These are phyloP conservation scores for Sceloporus undulatus DNA, from an alignment of 2,113 vertebrate species.

Conservation along the genomic window DNA sequence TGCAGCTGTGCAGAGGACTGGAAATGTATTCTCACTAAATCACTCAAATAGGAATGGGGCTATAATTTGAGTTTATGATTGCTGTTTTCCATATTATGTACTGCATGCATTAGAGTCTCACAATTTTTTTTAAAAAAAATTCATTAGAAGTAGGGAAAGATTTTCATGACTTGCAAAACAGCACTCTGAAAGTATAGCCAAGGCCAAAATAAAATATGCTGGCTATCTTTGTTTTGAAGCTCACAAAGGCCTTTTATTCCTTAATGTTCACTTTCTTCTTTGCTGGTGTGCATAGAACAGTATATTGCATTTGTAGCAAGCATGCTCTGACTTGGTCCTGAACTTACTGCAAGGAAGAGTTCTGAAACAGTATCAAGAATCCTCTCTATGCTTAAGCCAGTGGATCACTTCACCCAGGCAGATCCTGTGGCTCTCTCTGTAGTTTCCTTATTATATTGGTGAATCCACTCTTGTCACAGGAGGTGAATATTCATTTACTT, in stretches of 20 bases:
- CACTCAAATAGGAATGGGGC: neutral
- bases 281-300: neutral
- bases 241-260: neutral
- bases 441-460: neutral
- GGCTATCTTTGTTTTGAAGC: neutral
- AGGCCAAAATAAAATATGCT: neutral
- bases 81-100: neutral
- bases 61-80: neutral
- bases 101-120: neutral
- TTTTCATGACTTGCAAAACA: neutral
- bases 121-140: neutral
- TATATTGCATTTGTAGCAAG: neutral
- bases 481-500: neutral
- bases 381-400: neutral
- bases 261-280: constrained; percentile 1
- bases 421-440: neutral
- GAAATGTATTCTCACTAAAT: neutral
- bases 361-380: neutral
- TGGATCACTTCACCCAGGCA: neutral
- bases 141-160: no score
- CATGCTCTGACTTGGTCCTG: neutral
- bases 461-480: neutral
- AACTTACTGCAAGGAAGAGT: neutral
- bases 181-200: neutral
- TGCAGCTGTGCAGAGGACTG: neutral